Evolutionary conservation across 2,113 vertebrate genomes (phyloP).

Genomic region (Theristicus caerulescens): DNA sequence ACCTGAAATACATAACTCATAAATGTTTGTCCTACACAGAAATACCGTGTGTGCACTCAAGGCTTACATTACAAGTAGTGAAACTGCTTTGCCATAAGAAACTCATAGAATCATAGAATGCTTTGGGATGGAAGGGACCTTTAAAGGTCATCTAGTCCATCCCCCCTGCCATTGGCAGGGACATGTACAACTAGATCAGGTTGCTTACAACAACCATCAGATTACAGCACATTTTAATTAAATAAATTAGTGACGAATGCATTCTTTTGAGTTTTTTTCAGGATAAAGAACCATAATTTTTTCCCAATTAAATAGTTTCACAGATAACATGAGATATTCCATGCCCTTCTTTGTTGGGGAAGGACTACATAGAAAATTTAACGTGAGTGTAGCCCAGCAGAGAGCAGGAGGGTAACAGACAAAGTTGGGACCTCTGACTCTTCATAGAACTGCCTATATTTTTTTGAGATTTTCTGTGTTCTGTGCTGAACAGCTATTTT

Average conservation of each 20-base stretch:
- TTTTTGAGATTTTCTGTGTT: neutral
- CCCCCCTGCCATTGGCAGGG: too few relatives aligned
- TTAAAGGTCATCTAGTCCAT: too few relatives aligned
- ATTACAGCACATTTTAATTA: neutral
- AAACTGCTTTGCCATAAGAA: neutral
- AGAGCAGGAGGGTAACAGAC: neutral
- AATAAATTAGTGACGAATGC: neutral
- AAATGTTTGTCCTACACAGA: neutral
- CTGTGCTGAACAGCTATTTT: neutral
- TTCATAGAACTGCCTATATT: neutral
- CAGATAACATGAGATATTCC: neutral
- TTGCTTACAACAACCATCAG: neutral
- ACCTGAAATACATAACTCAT: neutral
- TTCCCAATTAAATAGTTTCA: neutral
- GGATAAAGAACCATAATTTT: fast-evolving
- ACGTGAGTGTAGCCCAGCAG: neutral
- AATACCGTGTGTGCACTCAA: neutral
- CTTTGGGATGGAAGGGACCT: too few relatives aligned
- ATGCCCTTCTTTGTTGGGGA: neutral
- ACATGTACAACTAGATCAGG: too few relatives aligned
- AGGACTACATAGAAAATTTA: neutral
- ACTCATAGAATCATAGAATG: neutral
- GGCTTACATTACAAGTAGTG: neutral
- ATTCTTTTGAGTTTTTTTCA: neutral
- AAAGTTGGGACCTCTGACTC: neutral